Conservation (phyloP, 2,113 vertebrate genomes). For the Puffinus mauretanicus region DNA sequence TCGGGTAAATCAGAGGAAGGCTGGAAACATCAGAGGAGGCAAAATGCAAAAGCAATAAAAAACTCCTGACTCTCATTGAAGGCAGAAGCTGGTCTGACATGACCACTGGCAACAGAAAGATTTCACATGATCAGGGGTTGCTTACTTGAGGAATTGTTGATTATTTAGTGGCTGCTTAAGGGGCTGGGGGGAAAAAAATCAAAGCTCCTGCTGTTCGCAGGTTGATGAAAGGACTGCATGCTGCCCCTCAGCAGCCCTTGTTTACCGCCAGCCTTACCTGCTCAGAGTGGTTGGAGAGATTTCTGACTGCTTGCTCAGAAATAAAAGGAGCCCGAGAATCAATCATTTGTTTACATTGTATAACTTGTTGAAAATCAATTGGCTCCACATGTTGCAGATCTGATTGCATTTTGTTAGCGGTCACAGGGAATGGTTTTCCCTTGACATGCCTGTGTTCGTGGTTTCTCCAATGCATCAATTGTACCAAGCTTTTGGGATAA, state of each 20-base stretch:
- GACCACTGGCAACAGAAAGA: not conserved
- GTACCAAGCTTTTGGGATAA: slow-evolving; percentile 65
- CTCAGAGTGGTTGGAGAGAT: not conserved
- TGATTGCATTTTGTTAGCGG: slow-evolving; percentile 7
- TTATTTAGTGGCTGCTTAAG: slow-evolving; percentile 45
- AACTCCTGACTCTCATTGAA: not conserved
- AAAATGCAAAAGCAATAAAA: slow-evolving; percentile 28
- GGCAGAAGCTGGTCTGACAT: not conserved
- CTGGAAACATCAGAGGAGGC: slow-evolving; percentile 2
- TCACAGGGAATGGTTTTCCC: slow-evolving; percentile 21
- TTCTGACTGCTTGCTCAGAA: not conserved
- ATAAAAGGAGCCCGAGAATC: not conserved
- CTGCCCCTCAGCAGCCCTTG: not conserved
- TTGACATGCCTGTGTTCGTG: not conserved
- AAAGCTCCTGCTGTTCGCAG: not conserved
- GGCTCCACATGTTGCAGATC: slow-evolving; percentile 7
- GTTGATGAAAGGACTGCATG: slow-evolving; percentile 3
- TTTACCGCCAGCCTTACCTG: slow-evolving; percentile 26
- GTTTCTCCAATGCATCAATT: slow-evolving; percentile 30
- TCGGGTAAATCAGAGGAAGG: slow-evolving; percentile 32
- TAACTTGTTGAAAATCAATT: slow-evolving; percentile 14
- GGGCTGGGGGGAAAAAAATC: not conserved
- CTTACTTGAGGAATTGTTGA: slow-evolving; percentile 12
- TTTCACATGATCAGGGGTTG: not conserved
- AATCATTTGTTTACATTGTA: slow-evolving; percentile 9